Evolutionary conservation across 2,888 invertebrate species (phyloP).

Genomic region (Gerris lacustris): DNA sequence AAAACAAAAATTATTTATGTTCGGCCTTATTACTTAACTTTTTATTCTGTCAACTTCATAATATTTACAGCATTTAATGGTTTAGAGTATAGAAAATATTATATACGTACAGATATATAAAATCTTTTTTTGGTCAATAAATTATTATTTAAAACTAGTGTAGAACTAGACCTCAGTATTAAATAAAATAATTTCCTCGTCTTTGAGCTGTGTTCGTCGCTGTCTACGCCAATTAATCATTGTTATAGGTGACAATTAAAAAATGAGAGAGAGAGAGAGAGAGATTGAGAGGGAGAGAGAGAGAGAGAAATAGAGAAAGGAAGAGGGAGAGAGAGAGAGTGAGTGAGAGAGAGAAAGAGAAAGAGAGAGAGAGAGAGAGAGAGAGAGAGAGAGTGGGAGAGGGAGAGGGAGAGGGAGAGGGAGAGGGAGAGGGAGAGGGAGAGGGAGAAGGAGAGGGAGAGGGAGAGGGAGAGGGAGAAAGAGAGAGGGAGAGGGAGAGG

Average conservation of each 20-base stretch:
- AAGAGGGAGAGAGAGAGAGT: constrained; percentile 15
- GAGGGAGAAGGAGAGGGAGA: constrained; percentile 8
- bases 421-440: constrained; percentile 15
- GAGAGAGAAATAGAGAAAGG: constrained; percentile 16
- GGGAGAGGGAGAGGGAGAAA: constrained; percentile 15
- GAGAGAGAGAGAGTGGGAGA: constrained; percentile 16
- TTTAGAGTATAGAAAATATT: too few relatives aligned
- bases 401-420: constrained; percentile 13
- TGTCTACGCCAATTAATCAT: neutral
- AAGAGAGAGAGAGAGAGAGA: constrained; percentile 13
- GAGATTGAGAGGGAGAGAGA: constrained; percentile 16
- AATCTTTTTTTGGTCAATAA: too few relatives aligned
- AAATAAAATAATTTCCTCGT: too few relatives aligned
- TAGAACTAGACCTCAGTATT: too few relatives aligned
- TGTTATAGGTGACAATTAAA: neutral
- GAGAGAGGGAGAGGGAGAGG: constrained; percentile 14
- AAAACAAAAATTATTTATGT: too few relatives aligned
- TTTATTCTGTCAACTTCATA: too few relatives aligned
- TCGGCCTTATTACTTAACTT: too few relatives aligned
- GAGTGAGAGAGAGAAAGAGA: constrained; percentile 17
- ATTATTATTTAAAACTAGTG: too few relatives aligned
- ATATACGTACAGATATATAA: too few relatives aligned
- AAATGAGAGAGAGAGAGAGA: constrained; percentile 10
- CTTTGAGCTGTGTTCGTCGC: too few relatives aligned
- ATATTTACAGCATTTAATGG: too few relatives aligned